phyloP scores from a whole-genome alignment of 2,888 invertebrate species.

The Phaonia tiefii region DNA sequence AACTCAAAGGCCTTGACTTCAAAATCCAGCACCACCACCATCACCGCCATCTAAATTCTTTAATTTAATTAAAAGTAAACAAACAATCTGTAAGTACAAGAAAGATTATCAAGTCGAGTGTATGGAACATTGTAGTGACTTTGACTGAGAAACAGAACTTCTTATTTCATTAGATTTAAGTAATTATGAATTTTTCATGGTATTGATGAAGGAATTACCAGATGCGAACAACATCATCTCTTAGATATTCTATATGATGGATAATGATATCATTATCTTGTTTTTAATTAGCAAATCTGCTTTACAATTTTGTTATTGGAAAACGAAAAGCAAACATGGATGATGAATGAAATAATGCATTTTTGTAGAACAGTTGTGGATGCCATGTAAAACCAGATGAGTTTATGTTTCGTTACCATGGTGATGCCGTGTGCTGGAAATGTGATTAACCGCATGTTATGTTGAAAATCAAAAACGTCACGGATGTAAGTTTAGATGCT shows the following conservation, averaged over 20 bases:
- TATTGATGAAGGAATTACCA: slow-evolving; percentile 29
- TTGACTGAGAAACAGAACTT: slow-evolving; percentile 40
- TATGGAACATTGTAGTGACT: slow-evolving; percentile 9
- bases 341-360: slow-evolving; percentile 10
- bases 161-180: slow-evolving; percentile 33
- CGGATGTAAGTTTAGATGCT: slow-evolving; percentile 59
- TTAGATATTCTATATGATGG: slow-evolving; percentile 19
- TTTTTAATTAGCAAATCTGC: slow-evolving; percentile 34
- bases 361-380: slow-evolving; percentile 29
- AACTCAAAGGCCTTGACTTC: slow-evolving; percentile 55
- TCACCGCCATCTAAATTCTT: slow-evolving; percentile 49
- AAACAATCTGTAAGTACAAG: slow-evolving; percentile 2
- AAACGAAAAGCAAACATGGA: not conserved
- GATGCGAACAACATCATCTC: not conserved
- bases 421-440: slow-evolving; percentile 40
- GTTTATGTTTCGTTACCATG: slow-evolving; percentile 35
- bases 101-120: not conserved
- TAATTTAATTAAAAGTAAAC: slow-evolving; percentile 27
- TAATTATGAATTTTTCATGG: slow-evolving; percentile 44
- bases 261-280: slow-evolving; percentile 47
- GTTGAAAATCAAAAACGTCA: slow-evolving; percentile 47
- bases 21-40: slow-evolving; percentile 15
- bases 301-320: slow-evolving; percentile 16
- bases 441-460: slow-evolving; percentile 53
- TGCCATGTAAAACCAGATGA: slow-evolving; percentile 34